A percentile compares a stretch with the other conserved stretches of the same genome.
Conservation (phyloP, 2,113 vertebrate species). For the Hemiscyllium ocellatum region DNA sequence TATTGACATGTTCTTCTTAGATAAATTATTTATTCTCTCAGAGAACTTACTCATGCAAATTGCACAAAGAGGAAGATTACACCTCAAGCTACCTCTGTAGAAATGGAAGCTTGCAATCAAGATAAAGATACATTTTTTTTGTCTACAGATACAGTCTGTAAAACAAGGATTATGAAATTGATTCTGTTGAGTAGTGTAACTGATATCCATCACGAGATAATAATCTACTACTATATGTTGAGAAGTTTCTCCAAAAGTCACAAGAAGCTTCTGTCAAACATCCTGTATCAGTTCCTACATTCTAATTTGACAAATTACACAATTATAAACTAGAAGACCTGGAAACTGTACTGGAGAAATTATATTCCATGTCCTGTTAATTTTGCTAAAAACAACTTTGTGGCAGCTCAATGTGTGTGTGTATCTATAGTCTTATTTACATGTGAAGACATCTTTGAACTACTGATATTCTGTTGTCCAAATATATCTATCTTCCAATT, state of each 20-base stretch:
- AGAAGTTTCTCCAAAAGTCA: slow-evolving; percentile 14
- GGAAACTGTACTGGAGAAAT: slow-evolving; percentile 20
- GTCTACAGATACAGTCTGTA: slow-evolving; percentile 28
- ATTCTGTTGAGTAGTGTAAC: slow-evolving; percentile 31
- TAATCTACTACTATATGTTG: slow-evolving; percentile 21
- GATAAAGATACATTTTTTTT: slow-evolving; percentile 33
- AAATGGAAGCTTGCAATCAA: slow-evolving; percentile 35
- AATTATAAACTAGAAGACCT: slow-evolving; percentile 30
- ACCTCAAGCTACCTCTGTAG: slow-evolving; percentile 62
- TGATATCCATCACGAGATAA: slow-evolving; percentile 23
- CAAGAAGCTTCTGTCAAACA: slow-evolving; percentile 18
- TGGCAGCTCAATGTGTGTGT: not conserved
- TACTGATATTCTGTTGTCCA: not conserved
- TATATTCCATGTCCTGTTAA: slow-evolving; percentile 24
- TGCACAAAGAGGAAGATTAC: slow-evolving; percentile 73
- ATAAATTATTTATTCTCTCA: slow-evolving; percentile 75
- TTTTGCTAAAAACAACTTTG: not conserved
- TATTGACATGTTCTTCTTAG: slow-evolving; percentile 35
- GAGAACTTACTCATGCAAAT: slow-evolving; percentile 96
- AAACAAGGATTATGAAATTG: slow-evolving; percentile 29
- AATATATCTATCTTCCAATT: not conserved
- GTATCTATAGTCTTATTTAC: not conserved
- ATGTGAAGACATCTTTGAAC: slow-evolving; percentile 17
- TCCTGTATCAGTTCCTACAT: slow-evolving; percentile 1
- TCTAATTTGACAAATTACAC: slow-evolving; percentile 30